A percentile compares a stretch with the other conserved stretches of the same genome.
phyloP scores from a whole-genome alignment of 2,888 invertebrate species.

The Eretmocerus hayati region DNA sequence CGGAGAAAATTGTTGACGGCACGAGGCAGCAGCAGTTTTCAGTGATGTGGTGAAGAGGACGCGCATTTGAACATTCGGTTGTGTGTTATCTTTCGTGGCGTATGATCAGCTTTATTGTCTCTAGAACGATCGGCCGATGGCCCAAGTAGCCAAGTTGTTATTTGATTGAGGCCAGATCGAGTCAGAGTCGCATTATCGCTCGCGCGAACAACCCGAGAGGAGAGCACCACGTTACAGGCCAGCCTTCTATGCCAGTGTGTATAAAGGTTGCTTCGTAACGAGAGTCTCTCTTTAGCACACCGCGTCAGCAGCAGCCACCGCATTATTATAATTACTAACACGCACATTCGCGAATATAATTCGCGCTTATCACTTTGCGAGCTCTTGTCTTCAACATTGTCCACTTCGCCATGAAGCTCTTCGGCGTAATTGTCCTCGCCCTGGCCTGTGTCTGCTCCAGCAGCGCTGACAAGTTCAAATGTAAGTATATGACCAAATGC shows the following conservation, averaged over 20 bases:
- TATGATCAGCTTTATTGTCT: too few relatives aligned
- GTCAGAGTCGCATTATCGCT: not conserved
- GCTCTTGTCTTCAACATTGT: too few relatives aligned
- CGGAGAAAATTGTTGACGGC: too few relatives aligned
- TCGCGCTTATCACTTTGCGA: too few relatives aligned
- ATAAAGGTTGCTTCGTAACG: conserved; percentile 62
- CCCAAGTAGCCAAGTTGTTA: not conserved
- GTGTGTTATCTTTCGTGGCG: too few relatives aligned
- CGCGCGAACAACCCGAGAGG: not conserved
- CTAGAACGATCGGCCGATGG: too few relatives aligned
- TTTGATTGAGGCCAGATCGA: not conserved
- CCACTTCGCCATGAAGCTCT: conserved; percentile 39
- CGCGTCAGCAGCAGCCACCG: not conserved
- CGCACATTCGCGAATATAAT: not conserved
- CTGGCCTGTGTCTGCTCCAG: conserved; percentile 47
- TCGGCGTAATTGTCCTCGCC: conserved; percentile 51
- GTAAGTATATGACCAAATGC: conserved; percentile 52
- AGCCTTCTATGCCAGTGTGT: conserved; percentile 89
- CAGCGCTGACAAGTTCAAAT: conserved; percentile 52
- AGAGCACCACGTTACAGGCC: conserved; percentile 15
- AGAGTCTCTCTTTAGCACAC: conserved; percentile 1
- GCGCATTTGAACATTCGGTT: too few relatives aligned
- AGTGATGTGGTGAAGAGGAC: too few relatives aligned
- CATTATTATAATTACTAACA: not conserved
- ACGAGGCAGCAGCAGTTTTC: too few relatives aligned